These are phyloP conservation scores for Euplexia lucipara DNA, from an alignment of 2,888 invertebrate genomes.

Conservation along the genomic window DNA sequence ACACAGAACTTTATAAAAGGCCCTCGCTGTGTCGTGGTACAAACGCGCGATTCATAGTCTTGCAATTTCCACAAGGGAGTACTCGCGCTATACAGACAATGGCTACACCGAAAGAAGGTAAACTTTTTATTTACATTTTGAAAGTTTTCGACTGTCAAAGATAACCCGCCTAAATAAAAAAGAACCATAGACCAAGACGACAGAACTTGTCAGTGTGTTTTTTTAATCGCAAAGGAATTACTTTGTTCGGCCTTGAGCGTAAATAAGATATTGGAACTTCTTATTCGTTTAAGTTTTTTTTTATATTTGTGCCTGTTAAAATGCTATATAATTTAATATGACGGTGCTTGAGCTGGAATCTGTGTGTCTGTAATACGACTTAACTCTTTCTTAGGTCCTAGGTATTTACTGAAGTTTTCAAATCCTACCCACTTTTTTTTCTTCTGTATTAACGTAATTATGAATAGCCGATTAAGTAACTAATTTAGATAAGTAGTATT, in stretches of 20 bases:
- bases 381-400: too few species aligned
- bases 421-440: neutral
- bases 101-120: conserved; percentile 87
- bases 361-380: neutral
- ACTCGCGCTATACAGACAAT: conserved; percentile 71
- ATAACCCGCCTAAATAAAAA: conserved; percentile 61
- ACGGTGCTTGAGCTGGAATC: conserved; percentile 20
- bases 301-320: conserved; percentile 2
- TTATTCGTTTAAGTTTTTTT: conserved; percentile 20
- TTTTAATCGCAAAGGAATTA: conserved; percentile 23
- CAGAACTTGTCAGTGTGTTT: conserved; percentile 12
- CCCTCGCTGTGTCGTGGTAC: conserved; percentile 72
- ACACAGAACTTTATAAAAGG: conserved; percentile 86
- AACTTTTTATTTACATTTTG: conserved; percentile 67
- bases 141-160: conserved; percentile 46
- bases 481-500: neutral
- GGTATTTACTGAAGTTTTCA: neutral
- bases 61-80: conserved; percentile 67
- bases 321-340: conserved; percentile 14
- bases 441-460: neutral
- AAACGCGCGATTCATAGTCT: conserved; percentile 77
- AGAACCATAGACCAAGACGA: conserved; percentile 28
- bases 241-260: conserved; percentile 58
- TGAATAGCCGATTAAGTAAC: neutral
- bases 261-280: conserved; percentile 35